These are phyloP conservation scores for Gulo gulo DNA, from an alignment of 2,113 vertebrate species.

Conservation along the genomic window DNA sequence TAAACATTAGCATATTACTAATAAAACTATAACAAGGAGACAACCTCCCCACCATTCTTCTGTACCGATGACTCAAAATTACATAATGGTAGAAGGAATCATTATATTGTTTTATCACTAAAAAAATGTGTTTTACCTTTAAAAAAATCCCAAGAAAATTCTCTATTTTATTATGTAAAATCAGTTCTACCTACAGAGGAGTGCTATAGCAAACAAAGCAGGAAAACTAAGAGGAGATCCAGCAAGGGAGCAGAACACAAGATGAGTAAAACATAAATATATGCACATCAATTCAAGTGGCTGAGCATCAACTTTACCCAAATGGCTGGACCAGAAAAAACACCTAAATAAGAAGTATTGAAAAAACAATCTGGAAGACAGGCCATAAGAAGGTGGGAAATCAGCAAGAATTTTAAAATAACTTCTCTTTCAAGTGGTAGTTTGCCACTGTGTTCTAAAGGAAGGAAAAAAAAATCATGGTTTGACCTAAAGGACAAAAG, in stretches of 20 bases:
- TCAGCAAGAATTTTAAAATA: neutral
- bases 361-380: neutral
- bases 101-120: constrained; percentile 35
- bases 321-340: neutral
- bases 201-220: constrained; percentile 9
- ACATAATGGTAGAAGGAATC: constrained; percentile 52
- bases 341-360: neutral
- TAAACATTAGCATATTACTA: constrained; percentile 78
- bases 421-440: constrained; percentile 28
- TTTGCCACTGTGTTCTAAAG: constrained; percentile 5
- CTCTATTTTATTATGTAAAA: constrained; percentile 53
- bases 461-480: neutral
- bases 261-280: neutral
- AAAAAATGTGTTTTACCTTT: constrained; percentile 33
- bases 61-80: constrained; percentile 55
- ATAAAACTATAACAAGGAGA: constrained; percentile 76
- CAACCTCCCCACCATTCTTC: constrained; percentile 53
- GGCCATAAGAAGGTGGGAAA: neutral
- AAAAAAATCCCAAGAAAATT: neutral
- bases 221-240: constrained; percentile 6
- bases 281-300: neutral
- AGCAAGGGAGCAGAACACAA: neutral
- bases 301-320: neutral
- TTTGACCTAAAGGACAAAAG: constrained; percentile 29
- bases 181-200: constrained; percentile 19